phyloP scores from a whole-genome alignment of 2,113 vertebrate species.

The Brienomyrus brachyistius region DNA sequence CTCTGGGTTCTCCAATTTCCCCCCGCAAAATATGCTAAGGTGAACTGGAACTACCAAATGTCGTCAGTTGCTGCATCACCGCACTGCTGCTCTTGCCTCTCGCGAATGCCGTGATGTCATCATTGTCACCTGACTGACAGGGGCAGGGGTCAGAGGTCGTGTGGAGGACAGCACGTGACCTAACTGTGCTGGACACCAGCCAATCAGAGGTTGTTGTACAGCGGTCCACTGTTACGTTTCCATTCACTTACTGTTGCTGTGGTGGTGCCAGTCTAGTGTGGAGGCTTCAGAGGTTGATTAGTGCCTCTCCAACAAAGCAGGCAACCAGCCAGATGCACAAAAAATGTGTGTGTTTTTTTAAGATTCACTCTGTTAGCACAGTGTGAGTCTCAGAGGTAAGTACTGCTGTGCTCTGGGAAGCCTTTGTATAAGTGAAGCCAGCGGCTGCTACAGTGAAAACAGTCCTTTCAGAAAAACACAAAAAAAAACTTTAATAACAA shows the following conservation, averaged over 20 bases:
- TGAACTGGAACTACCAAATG: not conserved
- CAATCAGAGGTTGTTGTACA: not conserved
- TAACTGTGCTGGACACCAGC: not conserved
- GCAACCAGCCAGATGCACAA: not conserved
- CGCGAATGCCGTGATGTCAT: not conserved
- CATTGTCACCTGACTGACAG: not conserved
- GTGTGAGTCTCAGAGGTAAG: not conserved
- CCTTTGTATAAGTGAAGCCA: not conserved
- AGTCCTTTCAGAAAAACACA: not conserved
- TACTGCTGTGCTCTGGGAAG: not conserved
- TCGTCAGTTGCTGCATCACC: not conserved
- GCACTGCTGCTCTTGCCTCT: not conserved
- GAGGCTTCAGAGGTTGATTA: not conserved
- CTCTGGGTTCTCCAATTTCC: not conserved
- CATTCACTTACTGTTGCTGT: not conserved
- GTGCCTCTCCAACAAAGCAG: not conserved
- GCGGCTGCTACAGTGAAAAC: not conserved
- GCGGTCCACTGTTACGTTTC: not conserved
- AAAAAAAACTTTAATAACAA: constrained; percentile 4
- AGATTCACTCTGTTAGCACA: not conserved
- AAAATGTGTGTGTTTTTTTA: not conserved
- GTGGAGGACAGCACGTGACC: not conserved
- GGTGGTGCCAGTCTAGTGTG: not conserved
- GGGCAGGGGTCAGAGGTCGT: not conserved
- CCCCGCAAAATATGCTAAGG: not conserved